Conservation (phyloP, 2,113 vertebrate species). For the Apteryx owenii region DNA sequence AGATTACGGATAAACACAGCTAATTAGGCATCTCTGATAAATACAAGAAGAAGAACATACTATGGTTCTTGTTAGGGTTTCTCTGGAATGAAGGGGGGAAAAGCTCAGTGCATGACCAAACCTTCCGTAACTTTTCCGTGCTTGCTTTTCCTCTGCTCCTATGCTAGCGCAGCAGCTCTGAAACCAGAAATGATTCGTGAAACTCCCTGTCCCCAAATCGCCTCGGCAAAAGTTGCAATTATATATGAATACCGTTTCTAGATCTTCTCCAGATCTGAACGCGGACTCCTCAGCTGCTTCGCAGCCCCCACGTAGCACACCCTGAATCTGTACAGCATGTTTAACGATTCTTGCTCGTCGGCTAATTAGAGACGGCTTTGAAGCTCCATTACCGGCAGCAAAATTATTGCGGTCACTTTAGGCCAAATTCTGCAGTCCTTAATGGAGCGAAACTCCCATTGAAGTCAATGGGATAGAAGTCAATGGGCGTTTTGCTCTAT, state of each 20-base stretch:
- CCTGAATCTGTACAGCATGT: not conserved
- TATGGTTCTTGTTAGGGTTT: not conserved
- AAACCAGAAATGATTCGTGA: not conserved
- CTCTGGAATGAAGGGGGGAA: not conserved
- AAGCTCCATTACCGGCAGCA: conserved; percentile 66
- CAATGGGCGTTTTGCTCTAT: conserved; percentile 55
- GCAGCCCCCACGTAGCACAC: not conserved
- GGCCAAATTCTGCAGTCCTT: conserved; percentile 62
- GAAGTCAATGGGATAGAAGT: conserved; percentile 66
- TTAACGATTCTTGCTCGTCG: conserved; percentile 59
- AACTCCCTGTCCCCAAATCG: not conserved
- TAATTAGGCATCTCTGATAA: not conserved
- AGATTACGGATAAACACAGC: not conserved
- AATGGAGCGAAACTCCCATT: conserved; percentile 67
- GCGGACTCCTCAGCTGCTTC: not conserved
- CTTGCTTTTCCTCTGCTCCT: not conserved
- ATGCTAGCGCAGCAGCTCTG: not conserved
- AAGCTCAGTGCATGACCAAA: not conserved
- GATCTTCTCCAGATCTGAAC: not conserved
- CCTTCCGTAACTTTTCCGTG: not conserved
- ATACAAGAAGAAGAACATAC: not conserved
- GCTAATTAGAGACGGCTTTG: conserved; percentile 71
- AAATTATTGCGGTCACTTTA: conserved; percentile 68
- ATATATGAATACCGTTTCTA: not conserved
- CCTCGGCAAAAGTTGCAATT: not conserved